Evolutionary conservation across 2,113 vertebrate genomes (phyloP).

Genomic region (Nannospalax galili): DNA sequence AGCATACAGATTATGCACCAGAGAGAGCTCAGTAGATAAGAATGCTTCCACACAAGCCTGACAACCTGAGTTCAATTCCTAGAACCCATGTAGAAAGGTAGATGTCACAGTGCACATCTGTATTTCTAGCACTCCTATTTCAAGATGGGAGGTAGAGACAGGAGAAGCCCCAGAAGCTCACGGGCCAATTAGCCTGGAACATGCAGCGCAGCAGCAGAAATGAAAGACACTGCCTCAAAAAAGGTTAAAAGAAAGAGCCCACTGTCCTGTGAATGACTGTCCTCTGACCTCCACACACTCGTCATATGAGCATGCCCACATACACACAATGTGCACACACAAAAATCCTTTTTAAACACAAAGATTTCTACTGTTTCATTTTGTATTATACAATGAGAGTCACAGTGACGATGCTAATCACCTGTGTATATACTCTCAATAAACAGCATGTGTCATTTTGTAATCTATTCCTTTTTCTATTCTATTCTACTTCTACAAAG

Average conservation of each 20-base stretch:
- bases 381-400: background rate
- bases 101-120: background rate
- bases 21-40: background rate
- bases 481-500: background rate
- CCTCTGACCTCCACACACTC: background rate
- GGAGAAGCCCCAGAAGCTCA: background rate
- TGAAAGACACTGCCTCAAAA: background rate
- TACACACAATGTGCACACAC: background rate
- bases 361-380: background rate
- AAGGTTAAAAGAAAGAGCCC: background rate
- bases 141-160: background rate
- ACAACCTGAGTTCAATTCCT: background rate
- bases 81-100: background rate
- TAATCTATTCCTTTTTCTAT: background rate
- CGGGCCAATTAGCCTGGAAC: no score
- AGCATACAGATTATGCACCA: background rate
- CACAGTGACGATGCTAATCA: background rate
- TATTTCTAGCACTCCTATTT: background rate
- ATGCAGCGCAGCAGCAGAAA: background rate
- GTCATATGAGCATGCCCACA: background rate
- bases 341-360: background rate
- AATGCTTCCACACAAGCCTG: background rate
- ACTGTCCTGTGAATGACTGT: background rate
- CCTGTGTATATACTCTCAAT: conserved; percentile 3
- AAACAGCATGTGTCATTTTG: background rate